Percentiles rank a stretch among this genome's conserved stretches.
phyloP scores from a whole-genome alignment of 2,888 invertebrate genomes.

The Cremastinae sp. region DNA sequence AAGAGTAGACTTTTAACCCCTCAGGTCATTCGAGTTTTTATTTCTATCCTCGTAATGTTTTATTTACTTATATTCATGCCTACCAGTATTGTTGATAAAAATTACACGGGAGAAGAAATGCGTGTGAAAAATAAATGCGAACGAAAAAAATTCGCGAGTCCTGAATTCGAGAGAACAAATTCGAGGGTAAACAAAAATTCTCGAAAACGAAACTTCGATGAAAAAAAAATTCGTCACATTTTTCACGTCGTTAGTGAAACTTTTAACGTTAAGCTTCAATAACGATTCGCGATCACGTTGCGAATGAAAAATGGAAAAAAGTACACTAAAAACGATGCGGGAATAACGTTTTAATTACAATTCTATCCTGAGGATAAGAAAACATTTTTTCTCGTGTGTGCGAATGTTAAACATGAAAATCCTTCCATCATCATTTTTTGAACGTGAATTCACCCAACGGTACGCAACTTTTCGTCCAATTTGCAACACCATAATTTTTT shows the following conservation, averaged over 20 bases:
- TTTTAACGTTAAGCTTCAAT: constrained; percentile 39
- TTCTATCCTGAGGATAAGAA: constrained; percentile 9
- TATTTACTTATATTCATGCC: too few relatives aligned
- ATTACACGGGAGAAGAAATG: too few relatives aligned
- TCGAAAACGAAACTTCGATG: background rate
- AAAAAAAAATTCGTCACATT: background rate
- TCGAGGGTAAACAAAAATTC: background rate
- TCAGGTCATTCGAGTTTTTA: too few relatives aligned
- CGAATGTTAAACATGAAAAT: constrained; percentile 49
- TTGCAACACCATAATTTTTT: too few relatives aligned
- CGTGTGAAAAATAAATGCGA: background rate
- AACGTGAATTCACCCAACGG: too few relatives aligned
- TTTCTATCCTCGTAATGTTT: too few relatives aligned
- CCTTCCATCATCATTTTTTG: constrained; percentile 34
- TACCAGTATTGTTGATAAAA: too few relatives aligned
- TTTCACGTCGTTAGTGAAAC: constrained; percentile 9
- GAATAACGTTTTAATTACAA: constrained; percentile 42
- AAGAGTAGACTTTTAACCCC: background rate
- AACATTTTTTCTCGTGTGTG: constrained; percentile 39
- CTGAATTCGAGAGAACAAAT: background rate
- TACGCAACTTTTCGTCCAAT: too few relatives aligned
- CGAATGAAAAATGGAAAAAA: background rate
- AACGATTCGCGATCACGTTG: constrained; percentile 43
- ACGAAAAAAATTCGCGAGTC: background rate
- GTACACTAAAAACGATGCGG: background rate